phyloP scores from a whole-genome alignment of 2,797 vertebrate genomes.

The Epinephelus coioides region DNA sequence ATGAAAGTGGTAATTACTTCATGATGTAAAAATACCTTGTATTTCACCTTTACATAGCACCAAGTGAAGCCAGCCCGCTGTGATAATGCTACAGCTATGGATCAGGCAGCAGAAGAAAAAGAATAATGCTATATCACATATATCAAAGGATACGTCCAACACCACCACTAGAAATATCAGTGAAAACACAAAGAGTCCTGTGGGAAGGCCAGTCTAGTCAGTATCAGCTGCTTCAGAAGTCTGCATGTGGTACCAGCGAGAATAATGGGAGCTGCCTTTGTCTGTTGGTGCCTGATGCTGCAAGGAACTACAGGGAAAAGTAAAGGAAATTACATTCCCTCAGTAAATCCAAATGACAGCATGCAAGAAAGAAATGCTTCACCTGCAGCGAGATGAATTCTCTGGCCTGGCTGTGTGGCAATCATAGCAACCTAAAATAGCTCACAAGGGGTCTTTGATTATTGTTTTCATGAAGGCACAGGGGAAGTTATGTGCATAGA shows the following conservation, averaged over 20 bases:
- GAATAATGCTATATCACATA: background rate
- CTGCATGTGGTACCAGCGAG: conserved; percentile 19
- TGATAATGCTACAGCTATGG: background rate
- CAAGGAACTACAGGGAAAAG: conserved; percentile 42
- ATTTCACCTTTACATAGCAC: conserved; percentile 2
- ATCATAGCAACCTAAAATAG: conserved; percentile 48
- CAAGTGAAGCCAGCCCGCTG: background rate
- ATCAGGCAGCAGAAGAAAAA: conserved; percentile 4
- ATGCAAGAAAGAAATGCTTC: conserved; percentile 37
- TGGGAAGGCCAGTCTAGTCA: conserved; percentile 31
- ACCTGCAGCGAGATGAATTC: conserved; percentile 50
- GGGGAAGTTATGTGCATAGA: conserved; percentile 20
- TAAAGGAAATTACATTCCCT: conserved; percentile 37
- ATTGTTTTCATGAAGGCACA: conserved; percentile 41
- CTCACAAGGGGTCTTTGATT: conserved; percentile 59
- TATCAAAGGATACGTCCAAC: conserved; percentile 43
- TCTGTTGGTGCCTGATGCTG: conserved; percentile 36
- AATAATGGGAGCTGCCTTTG: conserved; percentile 26
- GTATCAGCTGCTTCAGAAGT: conserved; percentile 34
- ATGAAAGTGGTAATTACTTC: background rate
- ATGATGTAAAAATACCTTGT: background rate
- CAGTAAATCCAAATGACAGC: conserved; percentile 59
- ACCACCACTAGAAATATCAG: conserved; percentile 19
- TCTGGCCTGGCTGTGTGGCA: conserved; percentile 36
- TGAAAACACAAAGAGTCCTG: conserved; percentile 39